Evolutionary conservation across 2,113 vertebrate genomes (phyloP), one percentile per base, ranked within the genome.

Genomic region (Phyllostomus discolor): DNA sequence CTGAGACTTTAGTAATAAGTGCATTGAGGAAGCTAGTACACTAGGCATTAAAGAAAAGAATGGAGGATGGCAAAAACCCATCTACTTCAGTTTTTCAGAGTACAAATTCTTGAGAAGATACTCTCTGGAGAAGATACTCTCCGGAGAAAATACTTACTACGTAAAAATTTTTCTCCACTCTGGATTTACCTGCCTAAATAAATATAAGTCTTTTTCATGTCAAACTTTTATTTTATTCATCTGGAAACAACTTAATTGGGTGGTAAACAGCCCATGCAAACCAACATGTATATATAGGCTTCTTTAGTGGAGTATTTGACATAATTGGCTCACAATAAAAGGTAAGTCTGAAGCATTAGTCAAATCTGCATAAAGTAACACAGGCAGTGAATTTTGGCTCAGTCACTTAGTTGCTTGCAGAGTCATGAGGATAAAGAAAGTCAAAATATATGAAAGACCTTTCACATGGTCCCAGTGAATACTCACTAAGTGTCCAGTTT

Each of bases 211-310:
- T 67, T 78, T 82, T 50, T 69, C 52, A 54, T 73, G 16, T 67
- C 81, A 67, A 41, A 86, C 16, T 57, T 81, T 85, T 38, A 79
- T 82, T 35, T 70, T 88, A 67, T 75, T 92, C 31, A 88, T 93
- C 66, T 95, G 84, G 35, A 95, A 75, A 69, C 75, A 92, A 52
- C 31, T 64, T 83, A 95, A 52, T 79, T 82, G 82, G 41, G 26
- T 86, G 52, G 73, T 46, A 66, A 94, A 82, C 3, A 72, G 28
- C 43, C 87, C 48, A 31, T 82, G 12, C 26, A 79, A 82, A 46
- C 70, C 20, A 54, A 48, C 35, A 48, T 41, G 35, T 62, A 43
- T 67, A n/a, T 79, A 28, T 69, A 33, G 76, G 62, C 33, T 93
- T 33, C 1, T n/a, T 22, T 50, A 26, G 7, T 24, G 14, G n/a